phyloP scores from a whole-genome alignment of 2,888 invertebrate genomes.

The Priocnemis perturbator region DNA sequence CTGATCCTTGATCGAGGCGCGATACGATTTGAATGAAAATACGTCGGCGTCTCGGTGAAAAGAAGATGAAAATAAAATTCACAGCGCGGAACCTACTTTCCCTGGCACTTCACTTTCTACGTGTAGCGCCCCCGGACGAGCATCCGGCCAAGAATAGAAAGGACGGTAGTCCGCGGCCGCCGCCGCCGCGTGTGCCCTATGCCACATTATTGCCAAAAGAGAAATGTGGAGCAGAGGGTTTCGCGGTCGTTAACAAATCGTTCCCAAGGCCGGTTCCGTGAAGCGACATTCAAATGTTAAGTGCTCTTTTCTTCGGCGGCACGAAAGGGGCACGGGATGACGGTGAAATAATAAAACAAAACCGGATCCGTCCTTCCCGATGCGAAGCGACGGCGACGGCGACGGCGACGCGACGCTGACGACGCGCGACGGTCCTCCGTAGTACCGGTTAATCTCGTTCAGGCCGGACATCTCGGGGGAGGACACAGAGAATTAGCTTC shows the following conservation, averaged over 20 bases:
- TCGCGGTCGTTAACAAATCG: constrained; percentile 26
- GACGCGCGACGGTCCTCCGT: constrained; percentile 34
- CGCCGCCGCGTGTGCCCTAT: too few relatives aligned
- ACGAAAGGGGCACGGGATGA: constrained; percentile 8
- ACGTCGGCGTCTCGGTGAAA: too few relatives aligned
- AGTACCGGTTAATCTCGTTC: constrained; percentile 28
- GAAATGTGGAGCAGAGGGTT: constrained; percentile 35
- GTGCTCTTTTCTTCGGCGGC: constrained; percentile 16
- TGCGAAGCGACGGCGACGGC: too few relatives aligned
- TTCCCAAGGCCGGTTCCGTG: constrained; percentile 26
- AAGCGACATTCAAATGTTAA: constrained; percentile 33
- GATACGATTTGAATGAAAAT: too few relatives aligned
- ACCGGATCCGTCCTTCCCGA: constrained; percentile 37
- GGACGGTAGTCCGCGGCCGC: too few relatives aligned
- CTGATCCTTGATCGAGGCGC: constrained; percentile 10
- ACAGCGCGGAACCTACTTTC: too few relatives aligned
- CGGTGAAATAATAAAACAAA: constrained; percentile 49
- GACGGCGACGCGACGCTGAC: too few relatives aligned
- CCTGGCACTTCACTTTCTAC: too few relatives aligned
- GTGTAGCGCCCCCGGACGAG: too few relatives aligned
- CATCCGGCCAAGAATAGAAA: too few relatives aligned
- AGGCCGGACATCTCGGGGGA: constrained; percentile 17
- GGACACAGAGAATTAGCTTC: constrained; percentile 25
- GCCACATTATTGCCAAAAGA: constrained; percentile 16
- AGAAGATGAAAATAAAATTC: too few relatives aligned